phyloP scores from a whole-genome alignment of 1,140 invertebrate genomes.

The Aphelenchoides avenae region DNA sequence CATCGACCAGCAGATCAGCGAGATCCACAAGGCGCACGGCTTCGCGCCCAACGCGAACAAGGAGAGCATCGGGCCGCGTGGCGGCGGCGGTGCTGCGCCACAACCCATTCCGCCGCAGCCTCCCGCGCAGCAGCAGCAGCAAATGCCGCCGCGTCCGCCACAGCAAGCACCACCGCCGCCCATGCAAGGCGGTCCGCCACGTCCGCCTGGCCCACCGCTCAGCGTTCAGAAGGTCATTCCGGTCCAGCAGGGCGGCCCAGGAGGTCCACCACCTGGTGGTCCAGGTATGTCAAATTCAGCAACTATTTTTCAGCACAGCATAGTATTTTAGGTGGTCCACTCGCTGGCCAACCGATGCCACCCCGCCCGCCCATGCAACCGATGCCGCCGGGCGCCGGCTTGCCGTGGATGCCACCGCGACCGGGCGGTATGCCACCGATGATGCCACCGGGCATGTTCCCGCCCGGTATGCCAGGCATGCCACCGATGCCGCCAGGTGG shows the following conservation, averaged over 20 bases:
- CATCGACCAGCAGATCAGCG: constrained; percentile 65
- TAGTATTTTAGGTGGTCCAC: too few relatives aligned
- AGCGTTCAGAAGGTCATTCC: neutral
- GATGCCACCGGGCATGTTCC: too few relatives aligned
- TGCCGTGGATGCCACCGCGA: too few relatives aligned
- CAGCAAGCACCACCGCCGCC: constrained; percentile 10
- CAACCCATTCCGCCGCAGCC: too few relatives aligned
- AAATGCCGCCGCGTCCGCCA: neutral
- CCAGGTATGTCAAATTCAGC: too few relatives aligned
- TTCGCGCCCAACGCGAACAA: constrained; percentile 62
- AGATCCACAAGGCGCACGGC: constrained; percentile 53
- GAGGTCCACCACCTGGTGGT: too few relatives aligned
- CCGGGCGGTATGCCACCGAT: too few relatives aligned
- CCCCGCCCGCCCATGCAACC: too few relatives aligned
- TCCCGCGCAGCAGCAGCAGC: constrained; percentile 5
- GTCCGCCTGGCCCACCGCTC: neutral
- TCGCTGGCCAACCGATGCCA: too few relatives aligned
- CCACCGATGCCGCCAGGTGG: constrained; percentile 12
- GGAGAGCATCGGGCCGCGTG: constrained; percentile 26
- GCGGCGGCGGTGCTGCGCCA: constrained; percentile 1
- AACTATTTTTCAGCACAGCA: too few relatives aligned
- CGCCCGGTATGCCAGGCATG: neutral
- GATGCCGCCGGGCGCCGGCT: too few relatives aligned
- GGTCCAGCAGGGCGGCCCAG: too few relatives aligned
- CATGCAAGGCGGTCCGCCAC: neutral